Percentiles rank a stretch among this genome's conserved stretches.
phyloP scores from a whole-genome alignment of 2,797 vertebrate genomes.

The Ispidina lecontei region DNA sequence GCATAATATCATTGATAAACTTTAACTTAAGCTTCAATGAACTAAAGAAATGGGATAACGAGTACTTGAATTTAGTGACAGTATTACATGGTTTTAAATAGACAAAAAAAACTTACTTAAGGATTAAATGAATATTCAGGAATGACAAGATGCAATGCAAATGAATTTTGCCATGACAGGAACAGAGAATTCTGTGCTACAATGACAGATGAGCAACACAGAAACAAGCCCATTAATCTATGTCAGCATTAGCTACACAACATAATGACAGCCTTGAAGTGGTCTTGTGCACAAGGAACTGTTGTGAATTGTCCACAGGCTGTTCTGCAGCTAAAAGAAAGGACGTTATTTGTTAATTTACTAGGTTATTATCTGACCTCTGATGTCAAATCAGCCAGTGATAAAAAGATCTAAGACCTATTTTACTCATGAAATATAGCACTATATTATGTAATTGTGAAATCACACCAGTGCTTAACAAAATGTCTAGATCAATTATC shows the following conservation, averaged over 20 bases:
- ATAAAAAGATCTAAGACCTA: not conserved
- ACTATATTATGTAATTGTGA: not conserved
- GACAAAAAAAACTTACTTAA: not conserved
- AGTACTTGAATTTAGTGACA: not conserved
- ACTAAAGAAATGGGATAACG: not conserved
- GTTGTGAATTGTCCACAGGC: not conserved
- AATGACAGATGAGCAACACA: not conserved
- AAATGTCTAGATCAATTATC: slow-evolving; percentile 26
- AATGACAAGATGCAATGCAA: not conserved
- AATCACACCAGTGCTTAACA: not conserved
- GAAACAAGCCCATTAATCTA: slow-evolving; percentile 38
- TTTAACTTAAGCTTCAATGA: not conserved
- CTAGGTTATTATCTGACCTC: not conserved
- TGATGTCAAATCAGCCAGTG: slow-evolving; percentile 5
- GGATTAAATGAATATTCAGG: slow-evolving; percentile 13
- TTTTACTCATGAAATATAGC: not conserved
- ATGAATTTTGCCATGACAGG: not conserved
- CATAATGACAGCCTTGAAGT: slow-evolving; percentile 1
- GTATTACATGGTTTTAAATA: not conserved
- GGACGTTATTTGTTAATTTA: not conserved
- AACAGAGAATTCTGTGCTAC: not conserved
- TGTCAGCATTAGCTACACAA: not conserved
- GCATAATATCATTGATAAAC: not conserved
- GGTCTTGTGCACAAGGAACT: slow-evolving; percentile 14
- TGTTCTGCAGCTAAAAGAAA: not conserved